Percentiles rank a stretch among this genome's conserved stretches.
These are phyloP conservation scores for Galaxias olidus DNA, from an alignment of 2,797 vertebrate species.

Conservation along the genomic window DNA sequence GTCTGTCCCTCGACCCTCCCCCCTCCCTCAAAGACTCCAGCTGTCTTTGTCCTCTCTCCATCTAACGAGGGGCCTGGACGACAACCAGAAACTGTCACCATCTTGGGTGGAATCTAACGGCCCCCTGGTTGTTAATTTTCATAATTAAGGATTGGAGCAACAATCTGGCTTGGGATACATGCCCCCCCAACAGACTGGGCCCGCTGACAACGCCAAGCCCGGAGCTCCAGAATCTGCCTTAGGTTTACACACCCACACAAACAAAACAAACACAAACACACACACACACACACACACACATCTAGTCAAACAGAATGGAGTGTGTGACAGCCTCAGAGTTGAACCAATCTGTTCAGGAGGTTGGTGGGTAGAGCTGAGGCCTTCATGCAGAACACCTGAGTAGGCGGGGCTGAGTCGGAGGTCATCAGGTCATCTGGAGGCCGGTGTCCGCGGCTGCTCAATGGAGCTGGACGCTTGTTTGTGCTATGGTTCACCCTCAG, in stretches of 20 bases:
- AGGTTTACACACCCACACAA: conserved; percentile 2
- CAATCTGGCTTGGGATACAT: conserved; percentile 45
- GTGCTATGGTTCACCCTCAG: too few species aligned
- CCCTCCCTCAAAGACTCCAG: conserved; percentile 1
- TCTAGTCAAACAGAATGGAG: background rate
- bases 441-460: too few species aligned
- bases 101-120: conserved; percentile 53
- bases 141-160: conserved; percentile 59
- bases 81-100: conserved; percentile 38
- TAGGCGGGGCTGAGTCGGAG: too few species aligned
- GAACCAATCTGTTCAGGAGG: background rate
- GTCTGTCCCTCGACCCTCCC: too few species aligned
- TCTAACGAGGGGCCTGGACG: conserved; percentile 28
- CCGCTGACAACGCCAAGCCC: conserved; percentile 23
- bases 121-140: conserved; percentile 61
- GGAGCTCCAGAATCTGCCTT: conserved; percentile 16
- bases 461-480: too few species aligned
- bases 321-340: background rate
- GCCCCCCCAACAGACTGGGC: conserved; percentile 29
- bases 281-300: conserved; percentile 14
- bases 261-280: conserved; percentile 13
- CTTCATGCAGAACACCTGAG: too few species aligned
- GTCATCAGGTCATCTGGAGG: too few species aligned
- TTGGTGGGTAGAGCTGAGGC: too few species aligned
- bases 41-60: conserved; percentile 15